Evolutionary conservation across 2,888 invertebrate species (phyloP), one percentile per base, ranked within the genome.

Genomic region (Labia minor): DNA sequence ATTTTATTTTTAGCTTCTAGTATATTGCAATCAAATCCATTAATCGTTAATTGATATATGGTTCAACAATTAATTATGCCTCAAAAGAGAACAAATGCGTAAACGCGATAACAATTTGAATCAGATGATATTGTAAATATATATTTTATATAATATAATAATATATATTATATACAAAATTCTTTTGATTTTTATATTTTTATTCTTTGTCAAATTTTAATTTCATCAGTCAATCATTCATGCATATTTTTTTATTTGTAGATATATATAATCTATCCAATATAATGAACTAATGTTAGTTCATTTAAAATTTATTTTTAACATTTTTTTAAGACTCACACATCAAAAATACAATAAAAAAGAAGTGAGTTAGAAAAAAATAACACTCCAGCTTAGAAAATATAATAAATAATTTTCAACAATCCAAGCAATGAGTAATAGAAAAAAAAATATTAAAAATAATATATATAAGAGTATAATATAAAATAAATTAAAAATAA

Each of bases 401-500:
- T 8, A 10, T 11, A 6, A 8, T 8, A 33, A 6, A 11, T 11
- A 6, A 8, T 33, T 33, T 8, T 33, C 33, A 33, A 33, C 33
- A 11, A 33, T n/a, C n/a, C n/a, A n/a, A n/a, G n/a, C n/a, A n/a
- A n/a, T n/a, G n/a, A n/a, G n/a, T n/a, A n/a, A n/a, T n/a, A n/a
- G n/a, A n/a, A n/a, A n/a, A n/a, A n/a, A 26, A 26, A 26, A 26
- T 26, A 26, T 26, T 6, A 8, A 8, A 26, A 26, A 26, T 26
- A 26, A 6, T 26, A 26, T 26, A 26, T 8, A 26, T 6, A 26
- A 26, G 26, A 26, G n/a, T 26, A 26, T 6, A 26, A 26, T 26
- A 26, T 16, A 64, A 33, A 21, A 64, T 21, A 64, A 64, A 64
- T 6, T 3, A 64, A 64, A 21, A 26, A 6, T 21, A 33, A 64